Base-by-base conservation (phyloP, 2,888 invertebrate genomes). In the Nemurella pictetii region DNA sequence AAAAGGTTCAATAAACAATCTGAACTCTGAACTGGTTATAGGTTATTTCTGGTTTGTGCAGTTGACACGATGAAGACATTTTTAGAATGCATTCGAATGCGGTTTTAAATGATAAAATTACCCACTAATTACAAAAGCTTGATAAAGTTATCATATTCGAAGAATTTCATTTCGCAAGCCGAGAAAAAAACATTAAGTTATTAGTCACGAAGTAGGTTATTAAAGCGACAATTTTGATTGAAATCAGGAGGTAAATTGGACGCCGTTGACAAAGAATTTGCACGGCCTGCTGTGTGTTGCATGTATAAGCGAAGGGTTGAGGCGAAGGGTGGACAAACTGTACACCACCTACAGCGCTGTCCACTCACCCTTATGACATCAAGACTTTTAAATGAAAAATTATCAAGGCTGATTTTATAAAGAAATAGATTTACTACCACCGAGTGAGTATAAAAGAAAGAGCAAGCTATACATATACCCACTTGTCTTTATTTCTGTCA, bases 181-280 rank as follows among this genome's bases (percentile, higher is more conserved):
- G 55, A 55, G 55, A 3, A 55, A 55, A 35, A 35, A 55, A 55
- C 20, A 55, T 12, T 55, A 55, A 55, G 20, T 20, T 55, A 55
- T 55, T 55, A 55, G 55, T 55, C 55, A 55, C 55, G 55, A 55
- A 55, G 55, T 55, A 55, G 55, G 55, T 55, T 55, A 55, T 55
- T 55, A 55, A 55, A 55, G 55, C 55, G 55, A 55, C 55, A 7
- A 55, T 55, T 55, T 55, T 12, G 78, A 78, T 78, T 29, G 30
- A 29, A 78, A 78, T 78, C 78, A 29, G 20, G 26, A 26, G 28
- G 80, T 35, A 36, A 80, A 30, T 35, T 35, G 80, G 15, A 25
- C 36, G 35, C 80, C 32, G 35, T 36, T 80, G 80, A 80, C 80
- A 80, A 35, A 32, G 80, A 26, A 80, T 80, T 80, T 80, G 80